These are phyloP conservation scores for Trypoxylus dichotomus DNA, from an alignment of 1,140 invertebrate genomes.

Conservation along the genomic window DNA sequence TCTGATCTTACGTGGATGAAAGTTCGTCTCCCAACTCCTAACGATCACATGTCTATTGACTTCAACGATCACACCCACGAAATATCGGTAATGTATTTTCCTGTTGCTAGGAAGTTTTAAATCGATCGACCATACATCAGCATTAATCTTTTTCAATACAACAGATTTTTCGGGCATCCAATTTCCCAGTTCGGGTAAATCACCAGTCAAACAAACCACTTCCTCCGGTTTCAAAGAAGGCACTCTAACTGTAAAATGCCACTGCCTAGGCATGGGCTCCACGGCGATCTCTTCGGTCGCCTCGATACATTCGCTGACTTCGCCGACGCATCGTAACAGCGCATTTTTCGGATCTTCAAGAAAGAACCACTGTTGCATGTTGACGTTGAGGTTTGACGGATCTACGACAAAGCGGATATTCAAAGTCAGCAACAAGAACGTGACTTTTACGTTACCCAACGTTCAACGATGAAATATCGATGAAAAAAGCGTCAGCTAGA, in stretches of 20 bases:
- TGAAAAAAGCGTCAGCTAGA: no score
- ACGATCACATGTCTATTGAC: constrained; percentile 61
- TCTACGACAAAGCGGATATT: no score
- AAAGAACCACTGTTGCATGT: constrained; percentile 62
- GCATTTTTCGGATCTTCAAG: constrained; percentile 54
- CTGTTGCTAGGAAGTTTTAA: constrained; percentile 65
- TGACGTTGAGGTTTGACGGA: not conserved
- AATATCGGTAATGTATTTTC: constrained; percentile 78
- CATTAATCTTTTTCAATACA: constrained; percentile 50
- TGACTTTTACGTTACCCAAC: no score
- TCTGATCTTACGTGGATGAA: constrained; percentile 65
- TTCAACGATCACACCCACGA: constrained; percentile 65
- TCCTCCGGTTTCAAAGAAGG: constrained; percentile 51
- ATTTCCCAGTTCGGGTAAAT: constrained; percentile 54
- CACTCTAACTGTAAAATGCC: constrained; percentile 55
- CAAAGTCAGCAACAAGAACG: no score
- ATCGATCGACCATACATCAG: constrained; percentile 58
- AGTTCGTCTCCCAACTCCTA: constrained; percentile 81
- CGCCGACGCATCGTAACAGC: constrained; percentile 40
- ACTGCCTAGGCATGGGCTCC: constrained; percentile 47
- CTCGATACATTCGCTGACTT: not conserved
- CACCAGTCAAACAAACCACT: constrained; percentile 56
- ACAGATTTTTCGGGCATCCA: constrained; percentile 57
- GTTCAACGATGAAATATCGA: no score
- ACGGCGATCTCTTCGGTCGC: not conserved